Conservation (phyloP, 2,113 vertebrate species). For the Copsychus sechellarum region DNA sequence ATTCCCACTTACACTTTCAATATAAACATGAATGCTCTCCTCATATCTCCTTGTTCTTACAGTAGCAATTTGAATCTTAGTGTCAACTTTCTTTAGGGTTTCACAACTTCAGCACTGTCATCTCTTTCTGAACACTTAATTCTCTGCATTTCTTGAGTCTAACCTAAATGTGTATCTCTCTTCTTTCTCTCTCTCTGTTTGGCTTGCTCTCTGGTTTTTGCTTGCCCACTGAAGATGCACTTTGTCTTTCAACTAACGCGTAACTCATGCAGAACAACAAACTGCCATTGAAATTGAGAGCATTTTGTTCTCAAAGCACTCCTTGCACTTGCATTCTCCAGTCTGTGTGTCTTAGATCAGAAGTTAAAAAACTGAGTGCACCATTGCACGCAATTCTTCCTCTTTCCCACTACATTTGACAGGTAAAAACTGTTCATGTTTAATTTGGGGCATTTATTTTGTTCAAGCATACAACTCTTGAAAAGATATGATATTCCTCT, state of each 20-base stretch:
- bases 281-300: not conserved
- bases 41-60: not conserved
- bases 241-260: fast-evolving
- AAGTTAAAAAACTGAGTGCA: not conserved
- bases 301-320: not conserved
- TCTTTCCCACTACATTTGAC: not conserved
- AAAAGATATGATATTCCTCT: not conserved
- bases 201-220: not conserved
- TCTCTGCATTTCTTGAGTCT: not conserved
- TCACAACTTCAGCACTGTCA: not conserved
- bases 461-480: not conserved
- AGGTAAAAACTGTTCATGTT: not conserved
- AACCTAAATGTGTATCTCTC: not conserved
- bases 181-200: not conserved
- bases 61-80: not conserved
- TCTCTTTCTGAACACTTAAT: not conserved
- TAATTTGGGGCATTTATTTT: not conserved
- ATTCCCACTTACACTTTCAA: not conserved
- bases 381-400: not conserved
- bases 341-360: not conserved
- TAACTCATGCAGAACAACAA: not conserved
- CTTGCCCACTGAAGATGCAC: not conserved
- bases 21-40: not conserved
- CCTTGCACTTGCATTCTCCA: not conserved
- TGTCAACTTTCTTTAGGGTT: not conserved